phyloP scores from a whole-genome alignment of 2,113 vertebrate species.

The Fulmarus glacialis region DNA sequence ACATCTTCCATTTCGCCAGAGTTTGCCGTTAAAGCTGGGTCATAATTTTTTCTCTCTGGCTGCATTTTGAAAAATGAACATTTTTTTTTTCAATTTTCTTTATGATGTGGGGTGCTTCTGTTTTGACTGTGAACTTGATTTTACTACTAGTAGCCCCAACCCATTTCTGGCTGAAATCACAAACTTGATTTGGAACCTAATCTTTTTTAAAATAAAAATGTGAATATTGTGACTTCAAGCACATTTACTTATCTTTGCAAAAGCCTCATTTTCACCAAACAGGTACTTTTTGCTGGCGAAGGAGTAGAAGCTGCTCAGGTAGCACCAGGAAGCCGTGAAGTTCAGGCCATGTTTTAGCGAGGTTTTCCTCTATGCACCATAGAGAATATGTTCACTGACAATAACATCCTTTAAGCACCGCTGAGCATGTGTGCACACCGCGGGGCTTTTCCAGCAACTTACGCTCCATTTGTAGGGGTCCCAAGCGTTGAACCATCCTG shows the following conservation, averaged over 20 bases:
- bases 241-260: neutral
- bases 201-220: neutral
- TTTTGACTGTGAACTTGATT: neutral
- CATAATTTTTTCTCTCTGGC: neutral
- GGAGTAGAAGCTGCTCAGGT: neutral
- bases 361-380: neutral
- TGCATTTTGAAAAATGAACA: neutral
- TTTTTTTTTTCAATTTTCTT: fast-evolving
- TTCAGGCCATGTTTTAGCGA: neutral
- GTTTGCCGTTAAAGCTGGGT: neutral
- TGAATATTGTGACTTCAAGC: neutral
- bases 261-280: neutral
- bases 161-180: neutral
- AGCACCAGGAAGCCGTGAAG: neutral
- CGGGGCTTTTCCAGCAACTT: conserved; percentile 60
- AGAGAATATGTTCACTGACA: no score
- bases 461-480: conserved; percentile 91
- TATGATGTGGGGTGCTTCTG: neutral
- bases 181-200: neutral
- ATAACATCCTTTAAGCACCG: fast-evolving
- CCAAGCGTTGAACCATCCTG: conserved; percentile 92
- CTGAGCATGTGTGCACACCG: fast-evolving
- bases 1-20: neutral
- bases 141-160: neutral
- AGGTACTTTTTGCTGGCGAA: neutral